These are phyloP conservation scores for Varanus komodoensis DNA, from an alignment of 2,113 vertebrate genomes.

Conservation along the genomic window DNA sequence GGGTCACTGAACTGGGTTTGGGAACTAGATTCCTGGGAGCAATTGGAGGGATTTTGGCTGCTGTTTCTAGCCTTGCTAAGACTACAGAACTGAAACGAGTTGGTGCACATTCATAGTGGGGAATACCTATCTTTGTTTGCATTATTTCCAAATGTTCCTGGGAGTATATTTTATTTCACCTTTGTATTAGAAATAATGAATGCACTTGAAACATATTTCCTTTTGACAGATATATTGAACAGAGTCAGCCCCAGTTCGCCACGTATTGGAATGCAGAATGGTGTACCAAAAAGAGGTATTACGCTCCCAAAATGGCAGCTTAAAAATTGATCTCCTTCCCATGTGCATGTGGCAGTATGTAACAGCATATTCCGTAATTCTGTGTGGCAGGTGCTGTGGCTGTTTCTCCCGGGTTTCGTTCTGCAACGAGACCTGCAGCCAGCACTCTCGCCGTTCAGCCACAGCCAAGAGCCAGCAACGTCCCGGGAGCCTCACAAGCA, in stretches of 20 bases:
- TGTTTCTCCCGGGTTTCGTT: constrained; percentile 72
- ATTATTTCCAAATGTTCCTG: constrained; percentile 33
- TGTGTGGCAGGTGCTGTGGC: constrained; percentile 76
- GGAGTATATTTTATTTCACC: constrained; percentile 48
- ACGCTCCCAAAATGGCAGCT: constrained; percentile 70
- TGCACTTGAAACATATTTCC: constrained; percentile 66
- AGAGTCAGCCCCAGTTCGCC: constrained; percentile 79
- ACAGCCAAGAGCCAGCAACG: constrained; percentile 73
- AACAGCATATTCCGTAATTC: constrained; percentile 64
- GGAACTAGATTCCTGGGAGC: not conserved
- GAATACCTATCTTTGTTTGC: constrained; percentile 30
- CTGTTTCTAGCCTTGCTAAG: not conserved
- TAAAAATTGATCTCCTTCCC: constrained; percentile 47
- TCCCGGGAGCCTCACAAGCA: constrained; percentile 65
- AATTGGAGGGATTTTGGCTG: not conserved
- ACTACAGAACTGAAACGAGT: constrained; percentile 33
- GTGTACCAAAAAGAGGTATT: constrained; percentile 81
- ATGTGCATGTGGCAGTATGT: constrained; percentile 36
- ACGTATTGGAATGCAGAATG: constrained; percentile 81
- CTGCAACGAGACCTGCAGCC: constrained; percentile 70
- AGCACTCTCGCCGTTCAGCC: constrained; percentile 73
- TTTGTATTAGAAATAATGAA: constrained; percentile 46
- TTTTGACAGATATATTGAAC: constrained; percentile 83
- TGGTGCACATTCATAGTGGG: constrained; percentile 6
- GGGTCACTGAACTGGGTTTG: not conserved